Conservation (phyloP, 53 echinoderm and acorn worm species). For the Arbacia lixula region DNA sequence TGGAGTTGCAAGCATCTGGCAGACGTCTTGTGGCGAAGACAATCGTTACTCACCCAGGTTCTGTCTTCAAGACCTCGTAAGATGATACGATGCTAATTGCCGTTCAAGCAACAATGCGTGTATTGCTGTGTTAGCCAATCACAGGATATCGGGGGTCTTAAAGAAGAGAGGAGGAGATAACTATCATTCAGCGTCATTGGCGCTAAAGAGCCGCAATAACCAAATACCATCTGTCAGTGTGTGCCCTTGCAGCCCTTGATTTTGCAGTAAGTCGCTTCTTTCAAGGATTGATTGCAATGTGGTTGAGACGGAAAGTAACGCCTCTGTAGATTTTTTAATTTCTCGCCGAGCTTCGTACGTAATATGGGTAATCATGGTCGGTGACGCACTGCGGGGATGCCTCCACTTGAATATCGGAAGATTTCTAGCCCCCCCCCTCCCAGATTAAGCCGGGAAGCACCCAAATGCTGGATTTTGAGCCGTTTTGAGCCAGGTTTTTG, state of each 20-base stretch:
- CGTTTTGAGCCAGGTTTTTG: constrained; percentile 23
- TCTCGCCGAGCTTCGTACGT: not conserved
- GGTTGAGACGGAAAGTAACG: no score
- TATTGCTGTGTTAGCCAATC: not conserved
- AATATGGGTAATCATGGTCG: constrained; percentile 24
- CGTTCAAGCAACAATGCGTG: constrained; percentile 36
- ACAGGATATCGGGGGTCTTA: not conserved
- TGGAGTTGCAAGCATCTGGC: not conserved
- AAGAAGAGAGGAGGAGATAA: constrained; percentile 36
- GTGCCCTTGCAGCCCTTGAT: constrained; percentile 29
- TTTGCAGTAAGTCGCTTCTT: no score
- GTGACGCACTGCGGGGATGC: constrained; percentile 19
- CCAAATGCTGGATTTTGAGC: constrained; percentile 4
- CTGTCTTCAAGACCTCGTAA: not conserved
- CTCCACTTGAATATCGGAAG: constrained; percentile 23
- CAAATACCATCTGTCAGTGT: constrained; percentile 32
- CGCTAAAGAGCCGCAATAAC: constrained; percentile 26
- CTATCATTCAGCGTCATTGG: constrained; percentile 36
- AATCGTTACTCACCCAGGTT: constrained; percentile 1
- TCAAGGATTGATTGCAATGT: no score
- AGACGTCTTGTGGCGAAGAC: constrained; percentile 14
- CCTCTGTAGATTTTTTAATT: no score
- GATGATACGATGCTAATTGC: constrained; percentile 41
- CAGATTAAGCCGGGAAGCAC: constrained; percentile 26
- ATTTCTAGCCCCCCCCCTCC: no score